phyloP scores from a whole-genome alignment of 64 coral and sea anemone species.

The Dendronephthya gigantea region DNA sequence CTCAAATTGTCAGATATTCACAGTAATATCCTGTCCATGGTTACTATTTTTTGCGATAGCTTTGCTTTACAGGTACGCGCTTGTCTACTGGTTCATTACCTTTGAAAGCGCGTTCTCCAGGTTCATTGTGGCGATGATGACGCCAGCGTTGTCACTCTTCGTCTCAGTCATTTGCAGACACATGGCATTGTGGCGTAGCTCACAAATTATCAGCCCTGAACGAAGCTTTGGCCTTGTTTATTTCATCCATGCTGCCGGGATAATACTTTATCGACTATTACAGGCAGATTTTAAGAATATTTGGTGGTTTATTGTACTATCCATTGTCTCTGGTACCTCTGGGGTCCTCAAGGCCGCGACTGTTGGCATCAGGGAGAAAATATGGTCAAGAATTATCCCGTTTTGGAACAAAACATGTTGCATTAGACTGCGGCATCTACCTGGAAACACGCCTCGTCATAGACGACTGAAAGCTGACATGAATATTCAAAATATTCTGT shows the following conservation, averaged over 20 bases:
- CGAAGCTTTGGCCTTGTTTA: background rate
- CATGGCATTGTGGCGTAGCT: background rate
- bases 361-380: background rate
- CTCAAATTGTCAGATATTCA: background rate
- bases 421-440: background rate
- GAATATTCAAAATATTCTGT: background rate
- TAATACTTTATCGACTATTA: background rate
- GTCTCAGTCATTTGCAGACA: background rate
- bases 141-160: background rate
- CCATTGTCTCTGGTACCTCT: background rate
- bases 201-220: background rate
- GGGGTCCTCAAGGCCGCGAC: background rate
- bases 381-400: background rate
- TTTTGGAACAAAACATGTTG: constrained; percentile 9
- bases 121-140: background rate
- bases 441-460: background rate
- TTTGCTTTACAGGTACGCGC: background rate
- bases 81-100: background rate
- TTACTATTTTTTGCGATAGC: background rate
- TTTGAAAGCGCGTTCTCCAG: background rate
- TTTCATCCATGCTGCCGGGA: background rate
- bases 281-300: constrained; percentile 34
- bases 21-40: background rate
- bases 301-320: background rate
- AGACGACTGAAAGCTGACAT: background rate